Conservation (phyloP, 2,888 invertebrate genomes). For the Globia sparganii region DNA sequence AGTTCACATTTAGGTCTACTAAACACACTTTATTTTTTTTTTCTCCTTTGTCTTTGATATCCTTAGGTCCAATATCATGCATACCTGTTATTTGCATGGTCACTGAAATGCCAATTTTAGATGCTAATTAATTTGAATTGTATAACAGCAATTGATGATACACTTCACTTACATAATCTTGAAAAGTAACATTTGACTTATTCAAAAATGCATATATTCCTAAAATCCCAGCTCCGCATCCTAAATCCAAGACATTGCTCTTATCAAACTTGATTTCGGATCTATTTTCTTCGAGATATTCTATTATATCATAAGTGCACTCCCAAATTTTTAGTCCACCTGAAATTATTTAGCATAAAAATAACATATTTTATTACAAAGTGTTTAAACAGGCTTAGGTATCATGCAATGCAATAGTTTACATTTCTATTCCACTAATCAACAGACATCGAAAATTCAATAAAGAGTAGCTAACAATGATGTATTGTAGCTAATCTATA, state of each 20-base stretch:
- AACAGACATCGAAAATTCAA: background rate
- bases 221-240: conserved; percentile 97
- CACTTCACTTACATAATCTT: conserved; percentile 95
- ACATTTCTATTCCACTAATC: background rate
- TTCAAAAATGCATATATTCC: conserved; percentile 94
- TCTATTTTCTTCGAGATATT: conserved; percentile 90
- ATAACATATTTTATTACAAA: background rate
- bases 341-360: conserved; percentile 77
- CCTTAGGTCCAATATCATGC: background rate
- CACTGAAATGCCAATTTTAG: background rate
- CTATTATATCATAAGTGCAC: conserved; percentile 95
- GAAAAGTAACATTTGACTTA: conserved; percentile 94
- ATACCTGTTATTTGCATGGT: background rate
- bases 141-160: background rate
- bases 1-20: too few relatives aligned
- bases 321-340: conserved; percentile 99
- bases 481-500: background rate
- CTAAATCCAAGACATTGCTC: conserved; percentile 95
- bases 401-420: background rate
- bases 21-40: background rate
- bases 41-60: background rate
- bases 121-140: background rate
- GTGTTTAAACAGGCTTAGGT: background rate
- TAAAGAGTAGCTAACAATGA: background rate
- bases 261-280: conserved; percentile 79